Base-by-base conservation (phyloP, 2,888 invertebrate genomes). In the Neria commutata region DNA sequence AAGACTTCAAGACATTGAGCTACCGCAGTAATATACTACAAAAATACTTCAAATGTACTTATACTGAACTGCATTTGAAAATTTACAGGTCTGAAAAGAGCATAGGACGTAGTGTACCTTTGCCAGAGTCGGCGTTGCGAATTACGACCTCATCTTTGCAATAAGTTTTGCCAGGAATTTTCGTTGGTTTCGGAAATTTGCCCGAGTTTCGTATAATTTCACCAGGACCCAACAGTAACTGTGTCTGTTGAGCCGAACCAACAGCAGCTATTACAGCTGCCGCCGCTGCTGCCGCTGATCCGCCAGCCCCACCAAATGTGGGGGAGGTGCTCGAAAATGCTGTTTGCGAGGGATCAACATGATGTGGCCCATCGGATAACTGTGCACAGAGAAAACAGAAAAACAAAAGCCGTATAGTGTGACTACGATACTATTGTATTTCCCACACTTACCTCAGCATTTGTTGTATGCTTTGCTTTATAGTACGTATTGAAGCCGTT, bases 81-180 rank as follows among this genome's bases (percentile, higher is more conserved):
- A 19, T 17, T 56, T 51, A 63, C 40, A 19, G 42, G 37, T 76
- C 81, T n/a, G 11, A 34, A 34, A 11, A 14, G 11, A 34, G 5
- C 11, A 34, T 14, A 5, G 3, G n/a, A 14, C n/a, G n/a, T n/a
- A n/a, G 29, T 64, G 58, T 84, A 94, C 95, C 95, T 91, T 96
- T 96, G 76, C 96, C 96, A 53, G 95, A 95, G 83, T 96, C 96
- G 63, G 94, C 92, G 82, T 96, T 96, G 67, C 95, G 87, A 75
- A 97, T 97, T 63, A 95, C 92, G 65, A 95, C 92, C 83, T 97
- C 96, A 79, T 96, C 95, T 81, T 95, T 94, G 75, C 93, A 94
- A 83, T 94, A 95, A 79, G 92, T 94, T 83, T 95, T 95, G 70
- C 94, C 94, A 50, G 94, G 92, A 71, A 95, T 92, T 82, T 93